These are phyloP conservation scores for Trididemnum miniatum DNA, from an alignment of 23 tunicate species.

Conservation along the genomic window DNA sequence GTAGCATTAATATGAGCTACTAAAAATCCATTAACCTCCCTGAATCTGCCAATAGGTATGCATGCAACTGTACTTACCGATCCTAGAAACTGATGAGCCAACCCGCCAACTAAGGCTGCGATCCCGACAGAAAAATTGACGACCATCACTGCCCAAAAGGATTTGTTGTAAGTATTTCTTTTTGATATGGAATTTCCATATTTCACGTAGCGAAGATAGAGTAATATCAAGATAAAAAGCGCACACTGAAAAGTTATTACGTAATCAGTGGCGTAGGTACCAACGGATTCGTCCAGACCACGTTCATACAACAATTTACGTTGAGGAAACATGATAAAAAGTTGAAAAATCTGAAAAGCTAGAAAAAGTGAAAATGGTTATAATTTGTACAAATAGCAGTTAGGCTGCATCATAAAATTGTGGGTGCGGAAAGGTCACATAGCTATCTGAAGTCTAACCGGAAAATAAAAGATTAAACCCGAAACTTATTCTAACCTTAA, in stretches of 20 bases:
- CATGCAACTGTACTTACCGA: too few relatives aligned
- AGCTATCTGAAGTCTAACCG: not conserved
- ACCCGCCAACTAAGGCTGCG: slow-evolving; percentile 44
- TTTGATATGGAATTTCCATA: not conserved
- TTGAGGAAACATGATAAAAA: slow-evolving; percentile 30
- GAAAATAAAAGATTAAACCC: too few relatives aligned
- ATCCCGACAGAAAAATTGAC: not conserved
- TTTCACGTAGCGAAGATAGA: not conserved
- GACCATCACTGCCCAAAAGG: slow-evolving; percentile 11
- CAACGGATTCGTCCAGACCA: slow-evolving; percentile 66
- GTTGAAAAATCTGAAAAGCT: too few relatives aligned
- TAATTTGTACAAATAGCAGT: too few relatives aligned
- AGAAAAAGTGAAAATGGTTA: too few relatives aligned
- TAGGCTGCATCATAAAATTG: not conserved
- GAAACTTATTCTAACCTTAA: too few relatives aligned
- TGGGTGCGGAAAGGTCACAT: not conserved
- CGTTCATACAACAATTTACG: slow-evolving; percentile 74
- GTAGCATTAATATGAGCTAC: too few relatives aligned
- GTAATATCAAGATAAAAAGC: not conserved
- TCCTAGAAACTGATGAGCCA: slow-evolving; percentile 48
- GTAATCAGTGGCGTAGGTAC: slow-evolving; percentile 78
- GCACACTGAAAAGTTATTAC: slow-evolving; percentile 38
- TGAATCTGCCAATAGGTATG: too few relatives aligned
- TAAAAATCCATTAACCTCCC: too few relatives aligned
- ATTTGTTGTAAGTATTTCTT: not conserved